Percentiles rank a stretch among this genome's conserved stretches.
Conservation (phyloP, 2,113 vertebrate genomes). For the Burhinus oedicnemus region DNA sequence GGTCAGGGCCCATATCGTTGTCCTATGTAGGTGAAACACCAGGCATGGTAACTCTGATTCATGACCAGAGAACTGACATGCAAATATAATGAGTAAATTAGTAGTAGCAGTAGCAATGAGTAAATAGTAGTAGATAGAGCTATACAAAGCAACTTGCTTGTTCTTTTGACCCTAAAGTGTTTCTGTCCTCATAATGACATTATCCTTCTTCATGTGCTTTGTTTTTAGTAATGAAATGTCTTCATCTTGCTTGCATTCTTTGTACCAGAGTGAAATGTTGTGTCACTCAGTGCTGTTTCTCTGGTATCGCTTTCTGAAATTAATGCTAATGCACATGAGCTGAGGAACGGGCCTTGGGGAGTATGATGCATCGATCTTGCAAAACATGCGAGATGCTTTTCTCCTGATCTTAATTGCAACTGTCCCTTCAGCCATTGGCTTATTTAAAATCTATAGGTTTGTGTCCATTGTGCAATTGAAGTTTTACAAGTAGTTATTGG, state of each 20-base stretch:
- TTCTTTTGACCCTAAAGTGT: neutral
- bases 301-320: neutral
- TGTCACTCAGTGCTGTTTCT: neutral
- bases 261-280: neutral
- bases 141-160: neutral
- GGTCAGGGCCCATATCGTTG: neutral
- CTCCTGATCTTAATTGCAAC: neutral
- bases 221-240: neutral
- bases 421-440: neutral
- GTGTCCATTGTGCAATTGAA: neutral
- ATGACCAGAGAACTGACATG: neutral
- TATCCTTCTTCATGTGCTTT: neutral
- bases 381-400: neutral
- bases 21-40: neutral
- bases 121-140: neutral
- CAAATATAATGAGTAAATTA: neutral
- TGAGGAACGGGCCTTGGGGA: neutral
- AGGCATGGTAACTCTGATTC: accelerated
- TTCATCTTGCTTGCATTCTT: neutral
- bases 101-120: neutral
- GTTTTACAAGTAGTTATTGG: neutral
- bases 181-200: neutral
- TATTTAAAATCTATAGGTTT: neutral
- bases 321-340: neutral
- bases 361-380: neutral